A percentile compares a stretch with the other conserved stretches of the same genome.
Evolutionary conservation across 2,113 vertebrate species (phyloP).

Genomic region (Coreoperca whiteheadi): DNA sequence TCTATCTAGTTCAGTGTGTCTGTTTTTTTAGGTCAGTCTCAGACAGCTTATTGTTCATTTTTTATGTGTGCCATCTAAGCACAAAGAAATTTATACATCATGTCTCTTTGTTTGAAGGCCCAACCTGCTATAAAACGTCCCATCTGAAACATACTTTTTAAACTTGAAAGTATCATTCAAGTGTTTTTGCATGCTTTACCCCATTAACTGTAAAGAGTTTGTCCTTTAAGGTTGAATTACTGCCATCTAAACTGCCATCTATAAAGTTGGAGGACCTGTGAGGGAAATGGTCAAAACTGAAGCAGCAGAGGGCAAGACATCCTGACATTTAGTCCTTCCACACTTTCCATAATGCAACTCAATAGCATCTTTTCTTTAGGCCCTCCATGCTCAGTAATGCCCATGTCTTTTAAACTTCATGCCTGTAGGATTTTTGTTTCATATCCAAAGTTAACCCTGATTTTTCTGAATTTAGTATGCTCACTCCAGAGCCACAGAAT

Average conservation of each 20-base stretch:
- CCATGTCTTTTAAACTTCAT: neutral
- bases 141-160: neutral
- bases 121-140: neutral
- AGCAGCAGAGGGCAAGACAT: neutral
- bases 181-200: neutral
- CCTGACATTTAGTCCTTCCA: neutral
- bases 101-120: neutral
- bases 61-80: conserved; percentile 23
- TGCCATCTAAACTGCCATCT: neutral
- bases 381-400: neutral
- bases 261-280: neutral
- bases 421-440: neutral
- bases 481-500: neutral
- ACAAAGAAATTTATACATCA: neutral
- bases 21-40: conserved; percentile 79
- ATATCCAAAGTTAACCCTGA: neutral
- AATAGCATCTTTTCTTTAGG: neutral
- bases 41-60: conserved; percentile 68
- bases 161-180: neutral
- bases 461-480: neutral
- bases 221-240: neutral
- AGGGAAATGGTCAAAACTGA: neutral
- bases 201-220: neutral
- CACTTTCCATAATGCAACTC: neutral
- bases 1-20: conserved; percentile 72